Base-by-base conservation (phyloP, 2,113 vertebrate species). In the Acrocephalus kingi region DNA sequence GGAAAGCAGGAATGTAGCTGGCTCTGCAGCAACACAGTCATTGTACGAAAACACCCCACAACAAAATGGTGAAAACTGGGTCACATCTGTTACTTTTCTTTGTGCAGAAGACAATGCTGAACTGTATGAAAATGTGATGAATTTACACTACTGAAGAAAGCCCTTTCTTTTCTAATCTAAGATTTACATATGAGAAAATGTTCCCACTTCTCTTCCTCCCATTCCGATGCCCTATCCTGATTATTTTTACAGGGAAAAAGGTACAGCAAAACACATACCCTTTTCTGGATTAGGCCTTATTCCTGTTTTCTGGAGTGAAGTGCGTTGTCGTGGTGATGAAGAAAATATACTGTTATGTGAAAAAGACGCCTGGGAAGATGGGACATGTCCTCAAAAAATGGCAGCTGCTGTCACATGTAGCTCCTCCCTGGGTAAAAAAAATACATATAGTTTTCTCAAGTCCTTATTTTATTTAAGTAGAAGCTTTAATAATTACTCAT, bases 271-370 rank as follows among this genome's bases (percentile, higher is more conserved):
- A 62, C 96, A 97, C 62, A 96, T 96, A 76, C 96, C 97, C 3
- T 87, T 99, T 83, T 97, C 98, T 80, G 96, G 90, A 84, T 95
- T 97, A 73, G 97, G 97, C 87, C 89, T 96, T 91, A 92, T 97
- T 93, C 98, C 98, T 51, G 43, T 99, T 94, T 98, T 99, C 72
- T 99, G 99, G 99, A 98, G 84, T 76, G 96, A 98, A 14, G 98
- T 99, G 52, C 98, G 72, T 86, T 99, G 99, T 97, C 97, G 71
- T 62, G 99, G 99, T 87, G 98, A 98, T 43, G 99, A 99, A 97
- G 97, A 97, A 91, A 98, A 98, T 90, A 97, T 99, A 93, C 96
- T 99, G 69, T 97, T 98, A 62, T 99, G 99, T 96, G 97, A 98
- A 67, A 98, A 97, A 97, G 97, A 97, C 62, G 93, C 94, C 80